Evolutionary conservation across 2,113 vertebrate genomes (phyloP), one percentile per base, ranked within the genome.

Genomic region (Toxostoma redivivum): DNA sequence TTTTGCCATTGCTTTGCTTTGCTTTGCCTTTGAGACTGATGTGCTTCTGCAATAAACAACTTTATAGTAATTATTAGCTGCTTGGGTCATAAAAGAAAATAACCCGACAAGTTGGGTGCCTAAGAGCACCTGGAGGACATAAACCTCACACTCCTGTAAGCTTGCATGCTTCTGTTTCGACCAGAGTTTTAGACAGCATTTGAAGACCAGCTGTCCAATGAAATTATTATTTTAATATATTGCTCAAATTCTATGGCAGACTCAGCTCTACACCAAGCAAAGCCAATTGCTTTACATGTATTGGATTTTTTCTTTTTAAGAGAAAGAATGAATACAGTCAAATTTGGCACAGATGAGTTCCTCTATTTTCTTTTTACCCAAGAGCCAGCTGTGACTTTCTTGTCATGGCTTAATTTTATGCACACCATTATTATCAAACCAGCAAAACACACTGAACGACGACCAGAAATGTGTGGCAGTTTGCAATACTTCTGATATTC

Each of bases 161-260:
- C 98, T 79, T 99, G 98, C 94, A 99, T 99, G 98, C 94, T 99
- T 82, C 98, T 99, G 48, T 99, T 99, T 96, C 98, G 99, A 70
- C 98, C 98, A 19, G 82, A 98, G 42, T 98, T 99, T 72, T 85
- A 96, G 30, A n/a, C 47, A 40, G 6, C 40, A 9, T 37, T 86
- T 47, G 38, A 78, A 35, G 30, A 44, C 15, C 66, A 71, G 1
- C 22, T 57, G 31, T 56, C 53, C 10, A 91, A 70, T 22, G 98
- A 99, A 97, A 95, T 98, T 21, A 22, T 99, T 66, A 97, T 99
- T 73, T 97, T 98, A 94, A 90, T 99, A 54, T 98, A 98, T 95
- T 98, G 98, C 5, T 99, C 98, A 4, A 98, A 97, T 97, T 99
- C 98, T 81, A 98, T 99, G 98, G 97, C 83, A 77, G 98, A 98